A percentile compares a stretch with the other conserved stretches of the same genome.
These are phyloP conservation scores for Adelphocoris suturalis DNA, from an alignment of 2,888 invertebrate genomes.

Conservation along the genomic window DNA sequence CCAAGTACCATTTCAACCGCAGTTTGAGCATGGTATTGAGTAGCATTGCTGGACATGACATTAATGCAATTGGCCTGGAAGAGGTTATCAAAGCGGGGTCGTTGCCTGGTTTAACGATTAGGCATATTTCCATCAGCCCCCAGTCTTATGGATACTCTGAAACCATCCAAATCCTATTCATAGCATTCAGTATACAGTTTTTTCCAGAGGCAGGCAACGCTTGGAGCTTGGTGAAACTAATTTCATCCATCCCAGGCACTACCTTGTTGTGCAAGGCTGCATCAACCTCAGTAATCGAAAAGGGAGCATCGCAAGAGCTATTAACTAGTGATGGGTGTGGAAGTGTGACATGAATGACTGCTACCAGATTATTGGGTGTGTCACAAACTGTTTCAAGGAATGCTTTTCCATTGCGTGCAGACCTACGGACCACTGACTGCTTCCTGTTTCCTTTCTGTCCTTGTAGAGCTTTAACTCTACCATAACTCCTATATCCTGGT, in stretches of 20 bases:
- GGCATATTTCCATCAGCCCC: not conserved
- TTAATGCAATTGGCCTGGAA: not conserved
- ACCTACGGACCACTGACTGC: not conserved
- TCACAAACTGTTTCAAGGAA: not conserved
- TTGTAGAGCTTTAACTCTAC: not conserved
- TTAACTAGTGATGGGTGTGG: not conserved
- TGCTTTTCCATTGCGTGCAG: not conserved
- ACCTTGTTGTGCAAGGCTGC: not conserved
- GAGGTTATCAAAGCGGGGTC: not conserved
- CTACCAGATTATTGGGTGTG: not conserved
- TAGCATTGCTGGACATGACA: not conserved
- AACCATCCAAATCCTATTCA: not conserved
- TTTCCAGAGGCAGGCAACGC: not conserved
- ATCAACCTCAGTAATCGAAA: not conserved
- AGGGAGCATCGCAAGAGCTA: not conserved
- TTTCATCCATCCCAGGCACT: not conserved
- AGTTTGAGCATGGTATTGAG: not conserved
- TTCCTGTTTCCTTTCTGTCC: not conserved
- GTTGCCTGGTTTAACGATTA: not conserved
- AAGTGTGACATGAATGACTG: not conserved
- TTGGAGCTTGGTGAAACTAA: not conserved
- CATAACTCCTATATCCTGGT: not conserved
- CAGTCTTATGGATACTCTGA: not conserved
- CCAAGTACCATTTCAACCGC: not conserved
- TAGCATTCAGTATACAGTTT: not conserved